phyloP scores from a whole-genome alignment of 2,888 invertebrate species.

The Rotaria macrura region DNA sequence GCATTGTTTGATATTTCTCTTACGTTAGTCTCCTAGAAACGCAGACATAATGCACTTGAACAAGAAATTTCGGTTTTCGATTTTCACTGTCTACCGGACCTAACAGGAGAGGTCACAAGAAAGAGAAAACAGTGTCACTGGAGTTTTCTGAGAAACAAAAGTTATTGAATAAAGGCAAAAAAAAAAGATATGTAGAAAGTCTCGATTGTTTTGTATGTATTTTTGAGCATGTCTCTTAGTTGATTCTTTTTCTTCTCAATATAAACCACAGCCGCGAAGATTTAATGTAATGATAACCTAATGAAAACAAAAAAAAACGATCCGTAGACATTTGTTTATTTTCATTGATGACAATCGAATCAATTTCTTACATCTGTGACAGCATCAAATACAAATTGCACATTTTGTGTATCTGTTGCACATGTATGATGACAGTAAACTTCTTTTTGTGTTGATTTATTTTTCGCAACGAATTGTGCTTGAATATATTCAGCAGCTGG shows the following conservation, averaged over 20 bases:
- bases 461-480: slow-evolving; percentile 99
- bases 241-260: background rate
- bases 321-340: background rate
- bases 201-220: background rate
- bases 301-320: background rate
- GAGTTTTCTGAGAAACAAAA: background rate
- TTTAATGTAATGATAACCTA: slow-evolving; percentile 17
- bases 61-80: background rate
- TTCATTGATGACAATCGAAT: slow-evolving; percentile 70
- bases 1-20: background rate
- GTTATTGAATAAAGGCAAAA: background rate
- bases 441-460: slow-evolving; percentile 99
- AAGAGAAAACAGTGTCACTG: background rate
- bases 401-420: slow-evolving; percentile 99
- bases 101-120: background rate
- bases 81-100: background rate
- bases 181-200: background rate
- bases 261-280: background rate
- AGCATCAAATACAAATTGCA: slow-evolving; percentile 99
- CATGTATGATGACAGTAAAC: slow-evolving; percentile 99
- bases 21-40: background rate
- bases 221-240: background rate
- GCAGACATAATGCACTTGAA: background rate
- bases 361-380: slow-evolving; percentile 99
- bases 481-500: slow-evolving; percentile 93